phyloP scores from a whole-genome alignment of 2,797 vertebrate genomes.

The Onychomys leucogaster region DNA sequence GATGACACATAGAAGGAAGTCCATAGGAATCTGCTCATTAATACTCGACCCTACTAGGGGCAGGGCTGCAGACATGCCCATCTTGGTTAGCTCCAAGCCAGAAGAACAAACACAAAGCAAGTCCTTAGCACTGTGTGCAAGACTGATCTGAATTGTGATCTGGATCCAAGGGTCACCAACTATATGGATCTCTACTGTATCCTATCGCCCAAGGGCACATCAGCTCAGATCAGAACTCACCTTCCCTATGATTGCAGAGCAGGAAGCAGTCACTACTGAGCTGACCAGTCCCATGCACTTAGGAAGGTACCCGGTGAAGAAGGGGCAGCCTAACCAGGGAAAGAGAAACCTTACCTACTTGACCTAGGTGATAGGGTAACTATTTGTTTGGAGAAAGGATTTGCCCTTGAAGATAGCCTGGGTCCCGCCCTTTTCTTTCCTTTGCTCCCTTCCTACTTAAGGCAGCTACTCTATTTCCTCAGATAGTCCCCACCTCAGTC shows the following conservation, averaged over 20 bases:
- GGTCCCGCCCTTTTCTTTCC: background rate
- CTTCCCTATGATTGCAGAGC: background rate
- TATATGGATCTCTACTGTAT: background rate
- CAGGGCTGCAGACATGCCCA: background rate
- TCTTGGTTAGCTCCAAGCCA: background rate
- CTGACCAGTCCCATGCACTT: background rate
- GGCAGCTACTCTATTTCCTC: background rate
- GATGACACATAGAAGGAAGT: constrained; percentile 77
- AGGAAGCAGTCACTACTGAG: background rate
- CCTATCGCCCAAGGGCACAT: background rate
- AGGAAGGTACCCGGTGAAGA: background rate
- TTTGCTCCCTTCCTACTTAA: background rate
- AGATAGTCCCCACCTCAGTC: background rate
- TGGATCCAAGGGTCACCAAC: background rate
- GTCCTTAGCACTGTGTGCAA: background rate
- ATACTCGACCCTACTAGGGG: background rate
- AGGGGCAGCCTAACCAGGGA: background rate
- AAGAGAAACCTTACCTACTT: background rate
- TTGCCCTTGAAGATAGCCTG: background rate
- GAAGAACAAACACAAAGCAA: constrained; percentile 4
- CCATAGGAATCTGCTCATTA: constrained; percentile 39
- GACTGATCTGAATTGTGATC: background rate
- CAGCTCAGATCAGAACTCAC: background rate
- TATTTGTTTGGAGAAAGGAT: constrained; percentile 43
- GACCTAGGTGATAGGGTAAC: background rate